Evolutionary conservation across 2,113 vertebrate genomes (phyloP).

Genomic region (Vulpes lagopus): DNA sequence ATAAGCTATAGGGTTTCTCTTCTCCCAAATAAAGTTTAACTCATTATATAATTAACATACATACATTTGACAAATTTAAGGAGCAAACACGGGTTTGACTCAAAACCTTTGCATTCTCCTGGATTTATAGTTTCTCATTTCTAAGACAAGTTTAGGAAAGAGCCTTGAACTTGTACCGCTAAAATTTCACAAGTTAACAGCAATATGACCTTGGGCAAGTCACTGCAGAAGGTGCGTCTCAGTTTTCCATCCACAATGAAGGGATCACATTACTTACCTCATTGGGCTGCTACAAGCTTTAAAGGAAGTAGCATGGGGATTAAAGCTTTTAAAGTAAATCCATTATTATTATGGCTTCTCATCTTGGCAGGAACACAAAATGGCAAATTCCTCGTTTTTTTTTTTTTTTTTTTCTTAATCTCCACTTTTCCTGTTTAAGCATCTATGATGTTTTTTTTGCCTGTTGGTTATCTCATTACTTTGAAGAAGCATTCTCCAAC

Average conservation of each 20-base stretch:
- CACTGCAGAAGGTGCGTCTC: neutral
- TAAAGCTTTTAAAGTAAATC: conserved; percentile 49
- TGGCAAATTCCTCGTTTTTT: neutral
- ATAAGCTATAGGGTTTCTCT: neutral
- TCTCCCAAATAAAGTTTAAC: neutral
- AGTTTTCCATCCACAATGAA: conserved; percentile 8
- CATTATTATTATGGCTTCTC: neutral
- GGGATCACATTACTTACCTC: conserved; percentile 7
- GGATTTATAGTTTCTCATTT: neutral
- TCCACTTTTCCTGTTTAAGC: neutral
- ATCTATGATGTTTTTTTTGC: neutral
- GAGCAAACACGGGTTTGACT: neutral
- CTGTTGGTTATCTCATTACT: neutral
- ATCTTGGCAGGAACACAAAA: conserved; percentile 4
- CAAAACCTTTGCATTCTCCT: neutral
- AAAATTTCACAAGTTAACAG: conserved; percentile 6
- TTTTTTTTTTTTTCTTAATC: neutral
- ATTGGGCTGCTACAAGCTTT: neutral
- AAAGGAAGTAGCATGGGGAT: neutral
- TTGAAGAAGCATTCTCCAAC: neutral
- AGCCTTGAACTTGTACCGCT: conserved; percentile 53
- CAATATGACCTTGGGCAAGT: conserved; percentile 34
- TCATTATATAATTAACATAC: conserved; percentile 8
- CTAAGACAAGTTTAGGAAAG: conserved; percentile 8
- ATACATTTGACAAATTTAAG: neutral